Percentiles rank a stretch among this genome's conserved stretches.
These are phyloP conservation scores for Formica selysi DNA, from an alignment of 1,140 invertebrate species.

Conservation along the genomic window DNA sequence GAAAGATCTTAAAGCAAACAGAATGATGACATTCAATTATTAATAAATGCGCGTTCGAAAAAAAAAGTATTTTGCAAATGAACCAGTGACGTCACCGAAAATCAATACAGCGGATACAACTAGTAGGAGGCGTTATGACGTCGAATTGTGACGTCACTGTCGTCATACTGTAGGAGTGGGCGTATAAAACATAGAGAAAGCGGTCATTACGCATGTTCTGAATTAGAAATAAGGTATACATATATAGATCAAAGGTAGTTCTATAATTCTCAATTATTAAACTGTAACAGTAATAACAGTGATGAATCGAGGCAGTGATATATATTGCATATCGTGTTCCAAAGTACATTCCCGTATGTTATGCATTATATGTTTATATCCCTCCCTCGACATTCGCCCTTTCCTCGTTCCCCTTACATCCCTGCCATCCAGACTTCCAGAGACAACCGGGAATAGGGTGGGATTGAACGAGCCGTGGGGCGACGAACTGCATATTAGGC, in stretches of 20 bases:
- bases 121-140: constrained; percentile 38
- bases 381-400: neutral
- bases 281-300: neutral
- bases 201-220: neutral
- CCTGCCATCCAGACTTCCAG: constrained; percentile 36
- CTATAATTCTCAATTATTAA: neutral
- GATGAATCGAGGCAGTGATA: neutral
- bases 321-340: neutral
- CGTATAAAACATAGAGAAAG: neutral
- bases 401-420: constrained; percentile 11
- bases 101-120: constrained; percentile 31
- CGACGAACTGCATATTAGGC: constrained; percentile 66
- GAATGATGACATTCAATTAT: neutral
- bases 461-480: constrained; percentile 65
- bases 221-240: neutral
- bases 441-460: constrained; percentile 41
- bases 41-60: neutral
- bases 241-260: neutral
- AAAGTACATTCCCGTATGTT: neutral
- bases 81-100: constrained; percentile 16
- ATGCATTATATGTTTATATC: neutral
- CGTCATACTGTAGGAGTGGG: neutral
- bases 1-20: neutral
- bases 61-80: neutral
- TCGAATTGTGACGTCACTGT: constrained; percentile 30